Evolutionary conservation across 1,140 invertebrate genomes (phyloP).

Genomic region (Drosophila parabipectinata): DNA sequence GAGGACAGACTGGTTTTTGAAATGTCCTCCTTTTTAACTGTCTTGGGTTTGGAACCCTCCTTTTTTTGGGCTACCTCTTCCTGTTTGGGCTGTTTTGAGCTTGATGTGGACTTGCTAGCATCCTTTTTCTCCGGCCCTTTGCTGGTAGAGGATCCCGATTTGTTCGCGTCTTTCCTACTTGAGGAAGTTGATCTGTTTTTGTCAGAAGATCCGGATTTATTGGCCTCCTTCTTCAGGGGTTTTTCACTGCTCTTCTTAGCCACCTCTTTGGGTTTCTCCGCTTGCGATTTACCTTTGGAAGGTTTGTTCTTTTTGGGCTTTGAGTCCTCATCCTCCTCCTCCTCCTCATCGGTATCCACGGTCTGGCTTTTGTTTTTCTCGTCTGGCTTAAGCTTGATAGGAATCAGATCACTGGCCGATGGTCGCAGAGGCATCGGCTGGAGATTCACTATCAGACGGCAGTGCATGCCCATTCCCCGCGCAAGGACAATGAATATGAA

Average conservation of each 20-base stretch:
- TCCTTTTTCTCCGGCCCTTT: not conserved
- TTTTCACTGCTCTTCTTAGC: conserved; percentile 4
- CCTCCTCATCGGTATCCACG: conserved; percentile 38
- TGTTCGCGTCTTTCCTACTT: not conserved
- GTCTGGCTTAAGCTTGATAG: conserved; percentile 85
- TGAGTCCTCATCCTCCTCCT: conserved; percentile 25
- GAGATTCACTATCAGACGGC: conserved; percentile 90
- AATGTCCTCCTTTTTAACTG: not conserved
- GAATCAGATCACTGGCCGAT: conserved; percentile 86
- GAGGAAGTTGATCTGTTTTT: not conserved
- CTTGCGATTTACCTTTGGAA: conserved; percentile 3
- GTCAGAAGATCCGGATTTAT: not conserved
- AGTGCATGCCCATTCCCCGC: conserved; percentile 91
- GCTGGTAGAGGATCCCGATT: not conserved
- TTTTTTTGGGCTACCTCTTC: not conserved
- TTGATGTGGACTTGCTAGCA: not conserved
- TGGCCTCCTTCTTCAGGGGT: conserved; percentile 15
- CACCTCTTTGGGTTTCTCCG: conserved; percentile 10
- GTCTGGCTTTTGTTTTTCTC: conserved; percentile 58
- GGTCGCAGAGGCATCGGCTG: conserved; percentile 87
- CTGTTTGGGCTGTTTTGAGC: not conserved
- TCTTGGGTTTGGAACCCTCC: no score
- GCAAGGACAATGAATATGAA: conserved; percentile 91
- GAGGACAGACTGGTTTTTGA: conserved; percentile 10
- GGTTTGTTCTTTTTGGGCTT: conserved; percentile 40